Percentiles rank a stretch among this genome's conserved stretches.
Evolutionary conservation across 2,113 vertebrate species (phyloP).

Genomic region (Corapipo altera): DNA sequence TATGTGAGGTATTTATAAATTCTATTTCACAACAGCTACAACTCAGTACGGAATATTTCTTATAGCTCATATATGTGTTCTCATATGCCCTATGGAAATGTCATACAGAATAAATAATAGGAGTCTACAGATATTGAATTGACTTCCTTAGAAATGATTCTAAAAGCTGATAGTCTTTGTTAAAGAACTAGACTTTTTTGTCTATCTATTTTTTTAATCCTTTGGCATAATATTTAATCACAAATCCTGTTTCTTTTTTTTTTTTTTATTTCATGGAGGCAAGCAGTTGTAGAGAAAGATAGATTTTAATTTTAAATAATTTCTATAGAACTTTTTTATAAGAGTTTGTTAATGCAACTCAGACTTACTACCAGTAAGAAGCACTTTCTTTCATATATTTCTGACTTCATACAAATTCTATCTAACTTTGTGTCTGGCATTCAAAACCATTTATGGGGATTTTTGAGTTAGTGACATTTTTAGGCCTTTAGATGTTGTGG

Average conservation of each 20-base stretch:
- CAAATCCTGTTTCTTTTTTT: not conserved
- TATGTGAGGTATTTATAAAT: not conserved
- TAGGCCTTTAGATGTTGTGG: conserved; percentile 41
- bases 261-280: not conserved
- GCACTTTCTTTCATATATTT: not conserved
- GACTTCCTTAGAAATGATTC: not conserved
- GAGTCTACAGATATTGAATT: not conserved
- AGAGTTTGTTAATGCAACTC: not conserved
- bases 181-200: not conserved
- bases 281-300: not conserved
- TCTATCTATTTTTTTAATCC: not conserved
- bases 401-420: conserved; percentile 3
- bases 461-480: conserved; percentile 54
- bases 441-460: conserved; percentile 3
- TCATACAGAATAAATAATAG: not conserved
- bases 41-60: not conserved
- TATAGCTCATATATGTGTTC: not conserved
- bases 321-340: not conserved
- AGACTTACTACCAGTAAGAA: not conserved
- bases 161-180: not conserved
- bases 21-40: not conserved
- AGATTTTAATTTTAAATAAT: not conserved
- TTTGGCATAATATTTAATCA: not conserved
- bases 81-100: not conserved
- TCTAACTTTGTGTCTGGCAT: not conserved